Conservation (phyloP, 2,113 vertebrate genomes). For the Burhinus oedicnemus region DNA sequence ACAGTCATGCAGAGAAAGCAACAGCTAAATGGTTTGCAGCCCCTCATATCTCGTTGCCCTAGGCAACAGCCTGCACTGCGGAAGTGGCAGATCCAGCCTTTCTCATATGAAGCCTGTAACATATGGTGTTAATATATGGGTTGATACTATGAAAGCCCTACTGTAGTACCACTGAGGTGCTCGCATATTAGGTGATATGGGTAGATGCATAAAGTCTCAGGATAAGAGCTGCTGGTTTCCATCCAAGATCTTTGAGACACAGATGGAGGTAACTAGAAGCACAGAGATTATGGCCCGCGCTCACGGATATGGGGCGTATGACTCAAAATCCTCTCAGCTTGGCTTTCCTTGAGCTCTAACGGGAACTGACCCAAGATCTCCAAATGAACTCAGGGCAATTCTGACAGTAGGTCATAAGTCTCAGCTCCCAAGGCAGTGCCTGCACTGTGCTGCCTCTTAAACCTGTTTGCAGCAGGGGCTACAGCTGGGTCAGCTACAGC, state of each 20-base stretch:
- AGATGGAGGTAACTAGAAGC: background rate
- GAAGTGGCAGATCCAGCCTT: background rate
- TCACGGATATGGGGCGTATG: background rate
- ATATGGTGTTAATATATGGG: background rate
- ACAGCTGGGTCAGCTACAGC: background rate
- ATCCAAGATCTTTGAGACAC: background rate
- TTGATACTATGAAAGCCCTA: background rate
- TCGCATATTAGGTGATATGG: background rate
- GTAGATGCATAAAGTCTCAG: background rate
- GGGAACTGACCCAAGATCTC: background rate
- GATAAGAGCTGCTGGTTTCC: background rate
- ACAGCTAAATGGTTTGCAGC: slow-evolving; percentile 4
- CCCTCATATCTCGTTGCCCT: slow-evolving; percentile 30
- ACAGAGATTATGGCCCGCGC: background rate
- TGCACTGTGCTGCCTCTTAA: background rate
- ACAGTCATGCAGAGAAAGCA: background rate
- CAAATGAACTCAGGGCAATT: background rate
- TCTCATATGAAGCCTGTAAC: background rate
- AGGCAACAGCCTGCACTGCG: slow-evolving; percentile 38
- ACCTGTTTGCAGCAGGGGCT: background rate
- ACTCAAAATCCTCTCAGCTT: background rate
- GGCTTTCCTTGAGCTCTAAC: slow-evolving; percentile 7
- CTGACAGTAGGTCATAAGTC: background rate
- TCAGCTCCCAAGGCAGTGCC: background rate
- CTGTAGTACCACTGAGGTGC: background rate